Conservation (phyloP, 2,113 vertebrate species). For the Urocitellus parryii region DNA sequence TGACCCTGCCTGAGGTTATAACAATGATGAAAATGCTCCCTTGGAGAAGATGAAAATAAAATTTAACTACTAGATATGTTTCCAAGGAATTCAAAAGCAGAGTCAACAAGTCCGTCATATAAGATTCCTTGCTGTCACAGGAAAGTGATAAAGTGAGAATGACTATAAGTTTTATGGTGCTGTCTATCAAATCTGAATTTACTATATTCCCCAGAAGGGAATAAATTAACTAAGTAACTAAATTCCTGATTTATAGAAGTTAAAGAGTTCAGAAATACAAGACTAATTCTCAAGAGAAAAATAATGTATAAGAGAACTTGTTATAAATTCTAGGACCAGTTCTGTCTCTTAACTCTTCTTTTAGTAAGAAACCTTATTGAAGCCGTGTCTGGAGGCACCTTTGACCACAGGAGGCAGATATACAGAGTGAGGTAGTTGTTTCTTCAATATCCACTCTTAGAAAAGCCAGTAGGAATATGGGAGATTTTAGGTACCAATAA, state of each 20-base stretch:
- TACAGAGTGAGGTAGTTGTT: neutral
- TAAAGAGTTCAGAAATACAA: conserved; percentile 61
- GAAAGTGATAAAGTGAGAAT: neutral
- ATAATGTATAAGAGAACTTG: neutral
- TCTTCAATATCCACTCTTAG: neutral
- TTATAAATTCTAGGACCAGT: neutral
- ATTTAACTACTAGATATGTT: conserved; percentile 17
- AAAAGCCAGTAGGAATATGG: neutral
- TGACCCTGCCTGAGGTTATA: neutral
- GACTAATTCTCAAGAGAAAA: conserved; percentile 4
- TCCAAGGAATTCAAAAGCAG: conserved; percentile 57
- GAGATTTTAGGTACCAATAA: conserved; percentile 18
- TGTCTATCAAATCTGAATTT: conserved; percentile 37
- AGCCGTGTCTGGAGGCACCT: neutral
- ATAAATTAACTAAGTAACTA: conserved; percentile 10
- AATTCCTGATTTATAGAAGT: conserved; percentile 26
- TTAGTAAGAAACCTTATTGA: conserved; percentile 28
- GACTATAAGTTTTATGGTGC: neutral
- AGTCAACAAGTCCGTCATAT: neutral
- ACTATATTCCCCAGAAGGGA: neutral
- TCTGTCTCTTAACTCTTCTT: neutral
- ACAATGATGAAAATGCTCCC: neutral
- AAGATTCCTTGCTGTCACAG: neutral
- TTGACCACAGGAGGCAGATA: neutral
- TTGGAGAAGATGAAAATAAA: neutral